Evolutionary conservation across 2,113 vertebrate species (phyloP).

Genomic region (Copsychus sechellarum): DNA sequence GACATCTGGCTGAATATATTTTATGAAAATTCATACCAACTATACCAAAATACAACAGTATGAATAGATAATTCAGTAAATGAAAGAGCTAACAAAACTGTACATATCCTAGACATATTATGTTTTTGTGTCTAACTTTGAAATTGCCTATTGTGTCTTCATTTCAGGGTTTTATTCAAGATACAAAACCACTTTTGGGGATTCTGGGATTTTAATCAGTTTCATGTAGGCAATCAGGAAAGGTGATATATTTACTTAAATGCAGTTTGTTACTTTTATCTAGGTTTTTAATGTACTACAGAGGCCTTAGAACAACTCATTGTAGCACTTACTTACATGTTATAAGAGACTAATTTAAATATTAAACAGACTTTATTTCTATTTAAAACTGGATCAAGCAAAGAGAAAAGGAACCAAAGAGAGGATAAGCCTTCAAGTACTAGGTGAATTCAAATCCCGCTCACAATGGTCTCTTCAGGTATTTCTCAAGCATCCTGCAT

Average conservation of each 20-base stretch:
- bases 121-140: not conserved
- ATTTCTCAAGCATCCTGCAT: not conserved
- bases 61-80: not conserved
- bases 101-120: not conserved
- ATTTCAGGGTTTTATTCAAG: not conserved
- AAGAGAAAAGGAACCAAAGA: not conserved
- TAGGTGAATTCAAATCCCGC: not conserved
- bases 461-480: not conserved
- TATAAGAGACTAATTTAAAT: not conserved
- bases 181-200: not conserved
- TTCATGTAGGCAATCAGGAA: not conserved
- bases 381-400: not conserved
- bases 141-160: not conserved
- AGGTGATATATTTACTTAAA: not conserved
- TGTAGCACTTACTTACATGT: fast-evolving
- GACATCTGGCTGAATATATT: not conserved
- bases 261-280: not conserved
- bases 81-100: not conserved
- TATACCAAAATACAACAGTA: not conserved
- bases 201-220: not conserved
- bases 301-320: not conserved
- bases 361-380: not conserved
- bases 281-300: not conserved
- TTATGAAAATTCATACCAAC: not conserved
- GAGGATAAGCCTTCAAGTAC: not conserved